Evolutionary conservation across 2,888 invertebrate genomes (phyloP).

Genomic region (Rotaria magnacalcarata): DNA sequence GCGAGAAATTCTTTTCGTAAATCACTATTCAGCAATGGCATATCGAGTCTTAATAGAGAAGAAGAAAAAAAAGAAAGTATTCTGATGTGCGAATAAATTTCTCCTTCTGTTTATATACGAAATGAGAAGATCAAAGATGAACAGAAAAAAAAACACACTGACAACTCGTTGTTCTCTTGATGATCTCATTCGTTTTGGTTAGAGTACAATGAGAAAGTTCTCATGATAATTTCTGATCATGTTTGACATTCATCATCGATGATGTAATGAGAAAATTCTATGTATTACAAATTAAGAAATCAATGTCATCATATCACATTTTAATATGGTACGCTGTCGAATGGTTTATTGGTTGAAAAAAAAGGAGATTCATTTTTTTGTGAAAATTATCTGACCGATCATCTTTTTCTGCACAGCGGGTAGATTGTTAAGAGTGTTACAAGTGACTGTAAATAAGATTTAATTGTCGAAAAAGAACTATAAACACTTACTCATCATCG

Average conservation of each 20-base stretch:
- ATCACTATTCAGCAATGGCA: not conserved
- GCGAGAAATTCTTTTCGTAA: constrained; percentile 6
- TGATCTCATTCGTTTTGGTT: constrained; percentile 15
- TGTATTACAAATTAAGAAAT: too few relatives aligned
- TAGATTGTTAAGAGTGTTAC: too few relatives aligned
- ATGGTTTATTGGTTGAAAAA: not conserved
- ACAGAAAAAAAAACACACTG: not conserved
- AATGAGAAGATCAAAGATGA: not conserved
- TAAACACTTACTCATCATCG: not conserved
- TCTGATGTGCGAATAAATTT: not conserved
- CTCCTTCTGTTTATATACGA: not conserved
- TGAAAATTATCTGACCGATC: too few relatives aligned
- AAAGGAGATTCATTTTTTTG: not conserved
- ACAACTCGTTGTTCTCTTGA: not conserved
- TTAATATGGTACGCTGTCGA: not conserved
- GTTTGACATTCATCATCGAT: not conserved
- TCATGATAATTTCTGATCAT: not conserved
- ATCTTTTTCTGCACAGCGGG: too few relatives aligned
- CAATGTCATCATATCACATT: too few relatives aligned
- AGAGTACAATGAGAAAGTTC: not conserved
- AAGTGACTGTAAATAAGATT: too few relatives aligned
- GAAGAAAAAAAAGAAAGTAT: not conserved
- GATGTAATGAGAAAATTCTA: not conserved
- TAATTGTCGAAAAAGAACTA: not conserved
- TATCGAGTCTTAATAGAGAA: not conserved